Percentiles rank a stretch among this genome's conserved stretches.
These are phyloP conservation scores for Reinhardtius hippoglossoides DNA, from an alignment of 2,113 vertebrate species.

Conservation along the genomic window DNA sequence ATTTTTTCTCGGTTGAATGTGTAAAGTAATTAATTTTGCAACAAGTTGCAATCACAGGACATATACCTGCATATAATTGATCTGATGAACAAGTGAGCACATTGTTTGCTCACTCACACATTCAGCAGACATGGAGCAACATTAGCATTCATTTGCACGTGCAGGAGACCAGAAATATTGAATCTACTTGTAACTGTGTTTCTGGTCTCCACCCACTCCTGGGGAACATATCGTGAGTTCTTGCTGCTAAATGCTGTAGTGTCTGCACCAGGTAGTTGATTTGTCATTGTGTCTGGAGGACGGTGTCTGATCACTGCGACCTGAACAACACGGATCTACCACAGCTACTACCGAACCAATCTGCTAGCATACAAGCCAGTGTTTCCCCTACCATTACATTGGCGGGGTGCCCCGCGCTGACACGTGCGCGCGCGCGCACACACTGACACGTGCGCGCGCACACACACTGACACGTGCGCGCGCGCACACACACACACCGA, in stretches of 20 bases:
- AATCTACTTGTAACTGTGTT: background rate
- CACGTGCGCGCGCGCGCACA: no score
- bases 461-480: no score
- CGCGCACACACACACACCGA: no score
- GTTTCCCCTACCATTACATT: no score
- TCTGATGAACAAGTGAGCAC: no score
- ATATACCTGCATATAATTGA: no score
- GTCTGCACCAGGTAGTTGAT: background rate
- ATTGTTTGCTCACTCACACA: background rate
- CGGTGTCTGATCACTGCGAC: no score
- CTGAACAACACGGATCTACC: no score
- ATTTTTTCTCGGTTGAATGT: background rate
- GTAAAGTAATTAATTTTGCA: background rate
- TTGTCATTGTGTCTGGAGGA: background rate
- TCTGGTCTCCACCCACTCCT: background rate
- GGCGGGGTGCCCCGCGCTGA: no score
- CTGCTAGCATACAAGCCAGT: no score
- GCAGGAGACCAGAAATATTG: background rate
- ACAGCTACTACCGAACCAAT: no score
- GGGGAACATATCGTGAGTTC: background rate
- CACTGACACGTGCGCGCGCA: no score
- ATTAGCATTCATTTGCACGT: background rate
- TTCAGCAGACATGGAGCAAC: background rate
- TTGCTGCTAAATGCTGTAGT: background rate
- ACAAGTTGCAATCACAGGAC: background rate